phyloP scores from a whole-genome alignment of 1,140 invertebrate genomes.

The Orussus abietinus region DNA sequence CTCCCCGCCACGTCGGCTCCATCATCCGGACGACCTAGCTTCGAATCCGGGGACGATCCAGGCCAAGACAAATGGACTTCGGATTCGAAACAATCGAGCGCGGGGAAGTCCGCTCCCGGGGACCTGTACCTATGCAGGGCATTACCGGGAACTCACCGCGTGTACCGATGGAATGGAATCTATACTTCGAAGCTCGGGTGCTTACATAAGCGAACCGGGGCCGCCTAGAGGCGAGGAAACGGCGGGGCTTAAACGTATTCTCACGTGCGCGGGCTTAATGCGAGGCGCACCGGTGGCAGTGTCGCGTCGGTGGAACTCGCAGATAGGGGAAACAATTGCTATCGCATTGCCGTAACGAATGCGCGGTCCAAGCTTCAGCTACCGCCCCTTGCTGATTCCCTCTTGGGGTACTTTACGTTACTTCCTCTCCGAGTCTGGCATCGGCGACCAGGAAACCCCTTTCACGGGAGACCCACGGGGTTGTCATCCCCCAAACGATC shows the following conservation, averaged over 20 bases:
- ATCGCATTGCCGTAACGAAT: slow-evolving; percentile 45
- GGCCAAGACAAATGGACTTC: too few relatives aligned
- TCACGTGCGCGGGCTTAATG: slow-evolving; percentile 21
- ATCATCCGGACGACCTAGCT: too few relatives aligned
- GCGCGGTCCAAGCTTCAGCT: slow-evolving; percentile 34
- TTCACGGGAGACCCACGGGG: too few relatives aligned
- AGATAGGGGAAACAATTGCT: slow-evolving; percentile 47
- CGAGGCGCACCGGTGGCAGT: slow-evolving; percentile 30
- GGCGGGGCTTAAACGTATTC: slow-evolving; percentile 19
- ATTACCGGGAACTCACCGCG: slow-evolving; percentile 23
- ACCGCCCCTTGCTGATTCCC: too few relatives aligned
- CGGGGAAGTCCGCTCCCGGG: too few relatives aligned
- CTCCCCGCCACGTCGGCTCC: too few relatives aligned
- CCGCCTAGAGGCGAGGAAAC: slow-evolving; percentile 5
- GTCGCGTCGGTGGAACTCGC: slow-evolving; percentile 43
- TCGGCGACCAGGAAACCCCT: too few relatives aligned
- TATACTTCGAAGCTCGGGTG: slow-evolving; percentile 21
- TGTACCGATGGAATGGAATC: slow-evolving; percentile 40
- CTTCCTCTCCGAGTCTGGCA: too few relatives aligned
- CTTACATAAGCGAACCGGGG: slow-evolving; percentile 25
- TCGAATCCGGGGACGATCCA: too few relatives aligned
- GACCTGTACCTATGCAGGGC: slow-evolving; percentile 29
- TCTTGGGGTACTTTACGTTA: too few relatives aligned
- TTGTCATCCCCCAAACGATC: too few relatives aligned
- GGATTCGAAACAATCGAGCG: too few relatives aligned